These are phyloP conservation scores for Lumbricus terrestris DNA, from an alignment of 2,888 invertebrate species.

Conservation along the genomic window DNA sequence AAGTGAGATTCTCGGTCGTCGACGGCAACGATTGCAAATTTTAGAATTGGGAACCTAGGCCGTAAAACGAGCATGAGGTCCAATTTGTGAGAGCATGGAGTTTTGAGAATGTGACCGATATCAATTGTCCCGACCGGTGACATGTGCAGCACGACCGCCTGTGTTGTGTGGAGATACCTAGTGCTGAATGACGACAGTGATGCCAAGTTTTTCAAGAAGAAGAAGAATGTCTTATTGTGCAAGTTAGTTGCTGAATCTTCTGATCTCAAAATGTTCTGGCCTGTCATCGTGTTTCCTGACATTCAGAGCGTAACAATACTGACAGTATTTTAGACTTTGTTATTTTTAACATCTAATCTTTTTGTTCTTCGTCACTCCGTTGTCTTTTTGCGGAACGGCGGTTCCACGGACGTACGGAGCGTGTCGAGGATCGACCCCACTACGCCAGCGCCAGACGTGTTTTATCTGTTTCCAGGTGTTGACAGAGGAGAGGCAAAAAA, in stretches of 20 bases:
- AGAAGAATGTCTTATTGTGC: background rate
- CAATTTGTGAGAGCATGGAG: background rate
- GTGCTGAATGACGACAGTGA: background rate
- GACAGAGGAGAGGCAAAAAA: background rate
- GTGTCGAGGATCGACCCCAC: background rate
- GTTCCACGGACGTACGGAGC: background rate
- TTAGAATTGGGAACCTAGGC: background rate
- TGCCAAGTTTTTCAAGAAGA: background rate
- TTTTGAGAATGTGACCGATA: background rate
- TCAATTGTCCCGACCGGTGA: background rate
- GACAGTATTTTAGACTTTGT: conserved; percentile 17
- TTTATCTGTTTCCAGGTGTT: background rate
- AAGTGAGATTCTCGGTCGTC: background rate
- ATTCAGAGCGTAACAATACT: background rate
- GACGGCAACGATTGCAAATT: background rate
- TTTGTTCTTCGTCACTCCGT: background rate
- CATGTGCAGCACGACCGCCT: background rate
- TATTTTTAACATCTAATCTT: conserved; percentile 16
- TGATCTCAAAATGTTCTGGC: conserved; percentile 17
- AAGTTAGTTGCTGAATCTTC: background rate
- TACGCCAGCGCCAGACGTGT: background rate
- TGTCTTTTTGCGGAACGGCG: background rate
- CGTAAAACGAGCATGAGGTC: background rate
- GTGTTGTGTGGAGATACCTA: conserved; percentile 3
- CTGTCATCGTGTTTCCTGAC: background rate